phyloP scores from a whole-genome alignment of 1,140 invertebrate genomes.

The Hypsibius dujardini region DNA sequence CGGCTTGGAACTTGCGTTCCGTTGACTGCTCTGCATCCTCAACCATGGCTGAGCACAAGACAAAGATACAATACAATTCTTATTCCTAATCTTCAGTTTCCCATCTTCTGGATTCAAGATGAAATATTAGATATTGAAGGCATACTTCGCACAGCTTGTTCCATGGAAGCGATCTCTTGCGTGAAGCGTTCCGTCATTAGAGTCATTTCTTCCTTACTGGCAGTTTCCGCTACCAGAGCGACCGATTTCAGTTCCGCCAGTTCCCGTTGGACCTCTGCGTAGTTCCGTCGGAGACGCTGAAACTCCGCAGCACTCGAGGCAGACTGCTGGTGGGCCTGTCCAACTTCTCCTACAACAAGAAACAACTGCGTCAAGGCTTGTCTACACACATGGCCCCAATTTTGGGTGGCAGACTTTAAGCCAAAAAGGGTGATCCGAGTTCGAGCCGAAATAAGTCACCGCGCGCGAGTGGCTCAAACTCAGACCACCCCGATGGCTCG shows the following conservation, averaged over 20 bases:
- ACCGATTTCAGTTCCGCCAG: constrained; percentile 62
- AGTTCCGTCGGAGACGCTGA: neutral
- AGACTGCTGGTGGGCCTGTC: constrained; percentile 27
- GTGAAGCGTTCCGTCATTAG: constrained; percentile 51
- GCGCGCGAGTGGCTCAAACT: too few relatives aligned
- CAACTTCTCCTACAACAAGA: constrained; percentile 35
- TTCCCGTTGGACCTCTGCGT: constrained; percentile 36
- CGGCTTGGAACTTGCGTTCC: neutral
- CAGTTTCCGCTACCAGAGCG: constrained; percentile 50
- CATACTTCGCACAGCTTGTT: constrained; percentile 61
- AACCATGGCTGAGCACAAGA: neutral
- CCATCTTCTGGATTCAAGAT: too few relatives aligned
- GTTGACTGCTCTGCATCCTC: neutral
- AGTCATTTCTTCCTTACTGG: constrained; percentile 50
- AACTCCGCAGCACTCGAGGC: neutral
- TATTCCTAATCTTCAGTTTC: neutral
- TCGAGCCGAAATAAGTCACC: too few relatives aligned
- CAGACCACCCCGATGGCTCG: too few relatives aligned
- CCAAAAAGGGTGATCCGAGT: too few relatives aligned
- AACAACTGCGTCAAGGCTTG: too few relatives aligned
- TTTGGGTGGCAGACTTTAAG: too few relatives aligned
- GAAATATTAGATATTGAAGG: constrained; percentile 4
- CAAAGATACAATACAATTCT: constrained; percentile 6
- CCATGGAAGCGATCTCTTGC: constrained; percentile 65
- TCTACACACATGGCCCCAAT: too few relatives aligned